Evolutionary conservation across 2,888 invertebrate genomes (phyloP).

Genomic region (Amaurobius ferox): DNA sequence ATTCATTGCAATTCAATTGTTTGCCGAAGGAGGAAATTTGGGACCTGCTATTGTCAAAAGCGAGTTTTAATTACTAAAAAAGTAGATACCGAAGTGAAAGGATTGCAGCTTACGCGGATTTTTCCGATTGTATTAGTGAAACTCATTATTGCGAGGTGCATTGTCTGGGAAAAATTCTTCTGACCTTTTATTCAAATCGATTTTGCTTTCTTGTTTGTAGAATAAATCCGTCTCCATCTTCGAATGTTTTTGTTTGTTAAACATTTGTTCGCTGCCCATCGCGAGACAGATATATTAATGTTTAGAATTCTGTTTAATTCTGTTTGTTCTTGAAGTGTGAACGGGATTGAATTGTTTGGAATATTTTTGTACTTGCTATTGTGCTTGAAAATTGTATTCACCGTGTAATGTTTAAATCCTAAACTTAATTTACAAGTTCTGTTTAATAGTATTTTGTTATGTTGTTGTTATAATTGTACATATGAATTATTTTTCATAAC

Average conservation of each 20-base stretch:
- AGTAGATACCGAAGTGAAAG: slow-evolving; percentile 12
- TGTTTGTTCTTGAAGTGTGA: not conserved
- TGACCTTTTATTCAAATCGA: slow-evolving; percentile 16
- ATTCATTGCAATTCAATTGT: slow-evolving; percentile 14
- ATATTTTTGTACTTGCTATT: not conserved
- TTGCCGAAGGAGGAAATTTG: slow-evolving; percentile 16
- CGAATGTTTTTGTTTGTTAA: slow-evolving; percentile 10
- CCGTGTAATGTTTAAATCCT: too few species aligned
- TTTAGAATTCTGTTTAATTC: not conserved
- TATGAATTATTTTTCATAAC: too few species aligned
- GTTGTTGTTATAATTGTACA: too few species aligned
- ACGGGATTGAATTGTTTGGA: not conserved
- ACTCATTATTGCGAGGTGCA: not conserved
- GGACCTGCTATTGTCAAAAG: slow-evolving; percentile 11
- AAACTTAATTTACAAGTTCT: too few species aligned
- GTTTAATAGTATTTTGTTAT: too few species aligned
- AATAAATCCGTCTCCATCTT: not conserved
- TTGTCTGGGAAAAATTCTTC: not conserved
- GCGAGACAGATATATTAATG: slow-evolving; percentile 9
- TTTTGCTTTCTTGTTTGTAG: slow-evolving; percentile 12
- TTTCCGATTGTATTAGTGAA: slow-evolving; percentile 10
- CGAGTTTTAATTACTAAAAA: slow-evolving; percentile 16
- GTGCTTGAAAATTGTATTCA: not conserved
- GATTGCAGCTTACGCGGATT: slow-evolving; percentile 13
- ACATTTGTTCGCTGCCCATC: slow-evolving; percentile 14